A percentile compares a stretch with the other conserved stretches of the same genome.
Evolutionary conservation across 2,113 vertebrate genomes (phyloP).

Genomic region (Cinclus cinclus): DNA sequence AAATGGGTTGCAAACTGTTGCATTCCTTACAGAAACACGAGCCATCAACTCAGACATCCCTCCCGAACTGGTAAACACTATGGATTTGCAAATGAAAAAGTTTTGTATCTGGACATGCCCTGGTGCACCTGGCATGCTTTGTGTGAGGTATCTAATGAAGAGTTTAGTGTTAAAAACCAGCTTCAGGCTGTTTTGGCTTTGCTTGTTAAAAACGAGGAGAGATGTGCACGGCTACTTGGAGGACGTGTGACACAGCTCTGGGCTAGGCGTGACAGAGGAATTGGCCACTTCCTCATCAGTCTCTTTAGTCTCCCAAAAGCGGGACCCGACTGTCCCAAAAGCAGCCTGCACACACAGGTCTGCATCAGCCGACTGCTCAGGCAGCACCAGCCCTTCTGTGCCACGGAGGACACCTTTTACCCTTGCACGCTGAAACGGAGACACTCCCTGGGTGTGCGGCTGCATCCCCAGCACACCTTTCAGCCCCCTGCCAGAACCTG

Average conservation of each 20-base stretch:
- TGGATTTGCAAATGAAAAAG: not conserved
- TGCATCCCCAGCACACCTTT: too few species aligned
- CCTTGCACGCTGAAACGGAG: too few species aligned
- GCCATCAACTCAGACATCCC: not conserved
- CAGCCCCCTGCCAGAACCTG: too few species aligned
- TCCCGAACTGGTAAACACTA: not conserved
- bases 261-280: not conserved
- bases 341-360: rapidly evolving
- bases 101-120: not conserved
- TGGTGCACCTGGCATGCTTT: not conserved
- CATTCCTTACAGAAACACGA: not conserved
- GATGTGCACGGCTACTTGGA: not conserved
- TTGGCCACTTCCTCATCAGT: rapidly evolving
- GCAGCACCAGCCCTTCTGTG: too few species aligned
- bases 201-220: not conserved
- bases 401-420: too few species aligned
- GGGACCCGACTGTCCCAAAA: rapidly evolving
- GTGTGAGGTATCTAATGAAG: not conserved
- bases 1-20: constrained; percentile 20
- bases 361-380: not conserved
- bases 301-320: not conserved
- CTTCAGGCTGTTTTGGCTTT: not conserved
- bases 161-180: not conserved
- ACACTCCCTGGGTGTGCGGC: too few species aligned
- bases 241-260: not conserved